Base-by-base conservation (phyloP, 2,797 vertebrate genomes). In the Serranus cabrilla region DNA sequence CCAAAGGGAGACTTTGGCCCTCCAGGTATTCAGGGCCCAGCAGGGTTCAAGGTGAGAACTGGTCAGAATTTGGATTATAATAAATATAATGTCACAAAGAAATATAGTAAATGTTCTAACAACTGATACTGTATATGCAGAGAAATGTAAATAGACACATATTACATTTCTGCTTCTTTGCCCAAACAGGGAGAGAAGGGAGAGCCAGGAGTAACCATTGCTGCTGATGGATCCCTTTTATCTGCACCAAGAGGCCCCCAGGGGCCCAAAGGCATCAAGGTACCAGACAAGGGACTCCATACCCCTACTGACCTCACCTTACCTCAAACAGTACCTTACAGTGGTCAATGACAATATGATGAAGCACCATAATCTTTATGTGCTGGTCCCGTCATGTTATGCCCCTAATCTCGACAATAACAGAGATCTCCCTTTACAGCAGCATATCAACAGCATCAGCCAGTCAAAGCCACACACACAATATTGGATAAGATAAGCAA, bases 101-200 rank as follows among this genome's bases (percentile, higher is more conserved):
- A 18, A 17, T 7, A 37, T 23, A 8, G 17, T 18, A 8, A 45
- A 13, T 43, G 42, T 14, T 23, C 18, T 11, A 20, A 47, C 46
- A 47, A 0, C 9, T 20, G 1, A 46, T n/a, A 17, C 16, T 49
- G 11, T 37, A 3, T 3, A 34, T 25, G 9, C 3, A 63, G 59
- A 51, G 39, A 31, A 12, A 63, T 57, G 8, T n/a, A 17, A 42
- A 57, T 0, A 17, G 11, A 2, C 11, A 12, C 31, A 37, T 2
- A n/a, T 51, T 5, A 8, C 0, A 42, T 70, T 9, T 51, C 9
- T 59, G 14, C 54, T 49, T 65, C 11, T 82, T 71, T 82, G 10
- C 62, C 31, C 37, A 92, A 7, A 73, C 89, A 99, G 98, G 98
- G 98, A 12, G 96, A 96, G 82, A 99, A 97, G 81, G 98, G 98